A percentile compares a stretch with the other conserved stretches of the same genome.
These are phyloP conservation scores for Epinotia brunnichana DNA, from an alignment of 2,888 invertebrate genomes.

Conservation along the genomic window DNA sequence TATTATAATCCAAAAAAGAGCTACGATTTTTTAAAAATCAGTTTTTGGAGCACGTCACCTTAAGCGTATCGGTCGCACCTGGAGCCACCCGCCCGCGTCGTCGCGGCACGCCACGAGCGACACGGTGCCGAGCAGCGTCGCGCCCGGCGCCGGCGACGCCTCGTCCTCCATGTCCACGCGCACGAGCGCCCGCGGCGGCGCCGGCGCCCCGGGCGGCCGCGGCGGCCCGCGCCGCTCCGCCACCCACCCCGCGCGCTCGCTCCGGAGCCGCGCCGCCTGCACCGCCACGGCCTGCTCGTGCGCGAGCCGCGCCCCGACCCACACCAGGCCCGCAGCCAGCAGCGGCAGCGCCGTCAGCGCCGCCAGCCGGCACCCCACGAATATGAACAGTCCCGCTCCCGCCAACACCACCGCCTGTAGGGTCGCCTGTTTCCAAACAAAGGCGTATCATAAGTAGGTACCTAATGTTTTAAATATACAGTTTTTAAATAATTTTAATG, in stretches of 20 bases:
- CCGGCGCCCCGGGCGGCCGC: conserved; percentile 58
- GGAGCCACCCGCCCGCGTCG: conserved; percentile 55
- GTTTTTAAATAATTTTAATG: too few relatives aligned
- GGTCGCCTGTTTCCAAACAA: conserved; percentile 57
- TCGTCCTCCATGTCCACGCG: conserved; percentile 38
- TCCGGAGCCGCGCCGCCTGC: conserved; percentile 1
- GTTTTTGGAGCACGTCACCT: too few relatives aligned
- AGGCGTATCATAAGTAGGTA: too few relatives aligned
- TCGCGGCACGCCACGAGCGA: conserved; percentile 58
- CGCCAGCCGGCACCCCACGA: conserved; percentile 78
- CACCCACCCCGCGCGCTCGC: conserved; percentile 46
- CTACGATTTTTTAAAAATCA: too few relatives aligned
- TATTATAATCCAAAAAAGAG: too few relatives aligned
- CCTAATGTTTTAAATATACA: too few relatives aligned
- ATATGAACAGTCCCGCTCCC: conserved; percentile 88
- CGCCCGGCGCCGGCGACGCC: conserved; percentile 2
- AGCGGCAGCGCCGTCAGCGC: conserved; percentile 26
- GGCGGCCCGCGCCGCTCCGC: conserved; percentile 73
- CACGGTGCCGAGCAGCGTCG: conserved; percentile 60
- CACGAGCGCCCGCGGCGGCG: conserved; percentile 30
- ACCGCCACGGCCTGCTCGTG: conserved; percentile 45
- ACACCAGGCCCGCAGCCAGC: conserved; percentile 46
- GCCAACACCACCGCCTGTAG: conserved; percentile 80
- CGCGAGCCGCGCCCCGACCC: conserved; percentile 54
- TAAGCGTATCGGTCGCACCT: too few relatives aligned